Base-by-base conservation (phyloP, 2,888 invertebrate genomes). In the Cordilura impudica region DNA sequence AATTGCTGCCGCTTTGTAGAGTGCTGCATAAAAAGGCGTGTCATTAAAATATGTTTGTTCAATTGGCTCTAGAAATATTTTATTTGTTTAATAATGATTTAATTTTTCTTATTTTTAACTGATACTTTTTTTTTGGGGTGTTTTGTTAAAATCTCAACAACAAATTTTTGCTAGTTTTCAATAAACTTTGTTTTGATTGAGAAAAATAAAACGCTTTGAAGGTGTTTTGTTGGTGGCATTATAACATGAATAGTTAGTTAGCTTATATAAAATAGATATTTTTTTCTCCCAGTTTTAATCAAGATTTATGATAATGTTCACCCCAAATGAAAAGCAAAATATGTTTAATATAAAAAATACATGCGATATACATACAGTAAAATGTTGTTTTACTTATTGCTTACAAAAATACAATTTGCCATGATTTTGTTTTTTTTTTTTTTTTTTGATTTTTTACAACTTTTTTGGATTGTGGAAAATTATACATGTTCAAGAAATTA, bases 241-340 rank as follows among this genome's bases (percentile, higher is more conserved):
- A 71, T 47, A 78, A 74, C 74, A 79, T 75, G 74, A 71, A 74
- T 56, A 31, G 19, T 19, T 54, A n/a, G n/a, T n/a, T n/a, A n/a
- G n/a, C n/a, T n/a, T n/a, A n/a, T n/a, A n/a, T n/a, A n/a, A n/a
- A n/a, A n/a, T n/a, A n/a, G n/a, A n/a, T n/a, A n/a, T 66, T 74
- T 61, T 67, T 72, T 72, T 35, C 35, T 26, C n/a, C 29, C n/a
- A 31, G 60, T 63, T 31, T 67, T 16, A 79, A 74, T 79, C 74
- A 66, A 79, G 79, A 79, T 79, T 79, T 79, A 79, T 79, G 79
- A 79, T 79, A 79, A 79, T 79, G 73, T 78, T 70, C 78, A 74
- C 67, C 69, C 78, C 69, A 53, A 78, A 65, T 65, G 61, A 73
- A 72, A 79, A 74, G 39, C 39, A 58, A 74, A 70, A 74, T 75